phyloP scores from a whole-genome alignment of 2,113 vertebrate species.

The Heloderma charlesbogerti region DNA sequence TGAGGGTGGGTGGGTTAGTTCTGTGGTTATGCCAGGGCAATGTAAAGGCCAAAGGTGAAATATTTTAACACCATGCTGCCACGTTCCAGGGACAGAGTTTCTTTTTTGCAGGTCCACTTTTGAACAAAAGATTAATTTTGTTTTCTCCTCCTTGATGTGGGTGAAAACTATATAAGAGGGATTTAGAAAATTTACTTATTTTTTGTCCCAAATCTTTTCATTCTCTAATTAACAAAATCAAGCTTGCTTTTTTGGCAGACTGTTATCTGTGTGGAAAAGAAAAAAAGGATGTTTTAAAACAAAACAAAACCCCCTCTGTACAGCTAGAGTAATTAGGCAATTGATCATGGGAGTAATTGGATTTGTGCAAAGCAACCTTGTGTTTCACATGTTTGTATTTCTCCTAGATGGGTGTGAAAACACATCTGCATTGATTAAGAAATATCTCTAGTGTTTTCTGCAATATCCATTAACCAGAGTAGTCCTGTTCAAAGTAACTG shows the following conservation, averaged over 20 bases:
- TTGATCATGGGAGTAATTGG: slow-evolving; percentile 72
- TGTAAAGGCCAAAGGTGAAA: slow-evolving; percentile 52
- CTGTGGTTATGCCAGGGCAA: slow-evolving; percentile 13
- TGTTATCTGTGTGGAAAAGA: slow-evolving; percentile 60
- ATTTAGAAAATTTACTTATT: slow-evolving; percentile 59
- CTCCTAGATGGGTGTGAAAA: slow-evolving; percentile 57
- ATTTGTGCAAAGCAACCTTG: slow-evolving; percentile 62
- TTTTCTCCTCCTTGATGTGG: slow-evolving; percentile 28
- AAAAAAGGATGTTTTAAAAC: slow-evolving; percentile 48
- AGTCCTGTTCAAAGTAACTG: slow-evolving; percentile 47
- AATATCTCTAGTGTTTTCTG: slow-evolving; percentile 53
- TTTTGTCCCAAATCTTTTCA: slow-evolving; percentile 59
- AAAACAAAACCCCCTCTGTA: slow-evolving; percentile 46
- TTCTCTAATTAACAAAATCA: slow-evolving; percentile 71
- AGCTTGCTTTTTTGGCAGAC: slow-evolving; percentile 62
- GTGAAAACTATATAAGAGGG: slow-evolving; percentile 52
- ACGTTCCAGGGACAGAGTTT: background rate
- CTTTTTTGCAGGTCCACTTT: slow-evolving; percentile 52
- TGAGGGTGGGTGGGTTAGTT: slow-evolving; percentile 62
- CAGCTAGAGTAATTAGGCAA: slow-evolving; percentile 66
- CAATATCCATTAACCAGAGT: slow-evolving; percentile 48
- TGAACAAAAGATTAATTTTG: slow-evolving; percentile 68
- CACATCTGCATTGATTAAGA: slow-evolving; percentile 46
- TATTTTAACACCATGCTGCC: slow-evolving; percentile 45
- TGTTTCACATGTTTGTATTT: slow-evolving; percentile 65